phyloP scores from a whole-genome alignment of 2,113 vertebrate species.

The Eonycteris spelaea region DNA sequence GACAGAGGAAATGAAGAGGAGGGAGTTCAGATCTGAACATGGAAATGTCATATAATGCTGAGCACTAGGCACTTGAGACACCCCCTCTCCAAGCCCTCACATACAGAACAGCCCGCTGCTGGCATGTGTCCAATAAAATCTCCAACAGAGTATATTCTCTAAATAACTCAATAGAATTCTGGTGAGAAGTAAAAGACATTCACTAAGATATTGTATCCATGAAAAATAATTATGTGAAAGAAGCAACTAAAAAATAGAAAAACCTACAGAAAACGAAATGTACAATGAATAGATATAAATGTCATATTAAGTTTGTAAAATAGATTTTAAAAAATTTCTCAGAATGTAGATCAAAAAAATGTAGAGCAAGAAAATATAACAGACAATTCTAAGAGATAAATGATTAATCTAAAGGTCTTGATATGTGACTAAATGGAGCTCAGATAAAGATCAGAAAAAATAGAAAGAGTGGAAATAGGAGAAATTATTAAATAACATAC shows the following conservation, averaged over 20 bases:
- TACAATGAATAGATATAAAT: background rate
- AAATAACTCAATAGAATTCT: background rate
- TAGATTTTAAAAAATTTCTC: background rate
- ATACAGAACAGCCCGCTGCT: background rate
- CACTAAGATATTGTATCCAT: background rate
- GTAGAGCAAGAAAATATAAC: background rate
- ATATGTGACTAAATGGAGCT: background rate
- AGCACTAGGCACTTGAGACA: background rate
- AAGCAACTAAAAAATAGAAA: background rate
- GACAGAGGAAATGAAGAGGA: slow-evolving; percentile 1
- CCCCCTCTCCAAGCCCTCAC: background rate
- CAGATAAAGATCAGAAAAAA: background rate
- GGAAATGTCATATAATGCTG: background rate
- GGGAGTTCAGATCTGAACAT: background rate
- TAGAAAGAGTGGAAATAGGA: background rate
- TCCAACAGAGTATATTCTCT: background rate
- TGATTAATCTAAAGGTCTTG: background rate
- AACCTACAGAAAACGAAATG: background rate
- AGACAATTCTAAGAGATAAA: background rate
- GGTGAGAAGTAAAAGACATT: background rate
- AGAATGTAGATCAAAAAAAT: background rate
- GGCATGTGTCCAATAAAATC: background rate
- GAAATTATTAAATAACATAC: background rate
- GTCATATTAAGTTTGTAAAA: background rate
- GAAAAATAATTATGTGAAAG: background rate